Base-by-base conservation (phyloP, 64 coral and sea anemone genomes). In the Trachythela sp. region DNA sequence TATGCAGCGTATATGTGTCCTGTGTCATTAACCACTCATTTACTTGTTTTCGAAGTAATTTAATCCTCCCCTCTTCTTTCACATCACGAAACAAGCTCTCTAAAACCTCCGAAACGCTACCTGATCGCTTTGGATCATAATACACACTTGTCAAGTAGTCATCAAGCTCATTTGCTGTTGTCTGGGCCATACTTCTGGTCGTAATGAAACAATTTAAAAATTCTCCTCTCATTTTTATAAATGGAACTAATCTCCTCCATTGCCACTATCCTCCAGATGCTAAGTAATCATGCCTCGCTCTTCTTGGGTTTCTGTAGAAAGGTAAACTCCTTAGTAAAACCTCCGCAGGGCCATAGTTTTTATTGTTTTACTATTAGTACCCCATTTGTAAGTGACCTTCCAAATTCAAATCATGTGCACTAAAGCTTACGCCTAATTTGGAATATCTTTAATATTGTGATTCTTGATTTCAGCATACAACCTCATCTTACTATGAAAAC, bases 331-430 rank as follows among this genome's bases (percentile, higher is more conserved):
- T 59, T 87, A 48, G 40, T 54, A 54, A 34, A 32, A 4, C 27
- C 29, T 10, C 45, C 32, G 17, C 30, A 39, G 11, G 64, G 8
- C 20, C 24, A 70, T 0, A 26, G 40, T 87, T 33, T 58, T 87
- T 87, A 54, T 15, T 56, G 0, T 52, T 56, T 56, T 87, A 29
- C 48, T 56, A 54, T 34, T 59, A 17, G 42, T 87, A 87, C 45
- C 85, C 85, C 5, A 87, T 0, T 35, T 87, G 85, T 59, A 87
- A 34, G 85, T 87, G 85, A 31, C 85, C 51, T 87, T 87, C 85
- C 51, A 87, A 87, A 56, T 52, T 87, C 32, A 87, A 22, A 14
- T 87, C 85, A 22, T 87, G 52, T 27, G 45, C 45, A 0, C 85
- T 48, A 87, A 87, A 87, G 7, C 85, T 56, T 54, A 87, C 51